phyloP scores from a whole-genome alignment of 53 echinoderm and acorn worm species.

The Henricia sp. region DNA sequence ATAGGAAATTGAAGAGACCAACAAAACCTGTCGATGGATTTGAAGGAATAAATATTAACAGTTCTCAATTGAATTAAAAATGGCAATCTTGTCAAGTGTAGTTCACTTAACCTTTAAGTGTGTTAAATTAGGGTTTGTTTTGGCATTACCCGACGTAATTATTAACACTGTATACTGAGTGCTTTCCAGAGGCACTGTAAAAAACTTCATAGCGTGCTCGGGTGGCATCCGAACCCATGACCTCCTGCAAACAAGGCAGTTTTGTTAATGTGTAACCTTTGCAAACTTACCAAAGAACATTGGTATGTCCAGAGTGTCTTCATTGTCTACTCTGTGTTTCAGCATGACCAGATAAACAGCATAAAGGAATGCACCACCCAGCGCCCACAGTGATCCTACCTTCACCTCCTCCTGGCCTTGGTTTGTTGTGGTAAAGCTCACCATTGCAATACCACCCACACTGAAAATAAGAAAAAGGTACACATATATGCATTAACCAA shows the following conservation, averaged over 20 bases:
- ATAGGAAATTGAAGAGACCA: constrained; percentile 93
- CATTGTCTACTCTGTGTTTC: constrained; percentile 93
- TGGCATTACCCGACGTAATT: too few relatives aligned
- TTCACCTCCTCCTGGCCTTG: constrained; percentile 65
- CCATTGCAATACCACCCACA: constrained; percentile 85
- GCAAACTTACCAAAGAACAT: constrained; percentile 99
- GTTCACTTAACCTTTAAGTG: too few relatives aligned
- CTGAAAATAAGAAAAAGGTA: constrained; percentile 37
- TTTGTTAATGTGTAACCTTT: too few relatives aligned
- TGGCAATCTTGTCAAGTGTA: too few relatives aligned
- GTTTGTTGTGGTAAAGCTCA: constrained; percentile 76
- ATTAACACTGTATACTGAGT: too few relatives aligned
- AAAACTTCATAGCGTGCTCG: too few relatives aligned
- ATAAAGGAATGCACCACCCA: constrained; percentile 89
- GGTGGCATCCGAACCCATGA: too few relatives aligned
- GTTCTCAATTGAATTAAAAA: neutral
- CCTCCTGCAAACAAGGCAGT: too few relatives aligned
- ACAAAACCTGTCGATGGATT: constrained; percentile 89
- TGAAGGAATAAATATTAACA: too few relatives aligned
- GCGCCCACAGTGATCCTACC: constrained; percentile 89
- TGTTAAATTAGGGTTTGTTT: too few relatives aligned
- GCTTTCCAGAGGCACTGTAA: too few relatives aligned
- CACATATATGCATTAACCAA: too few relatives aligned
- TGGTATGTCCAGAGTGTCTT: constrained; percentile 93
- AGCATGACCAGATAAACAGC: constrained; percentile 95